These are phyloP conservation scores for Rhinolophus ferrumequinum DNA, from an alignment of 2,113 vertebrate genomes.

Conservation along the genomic window DNA sequence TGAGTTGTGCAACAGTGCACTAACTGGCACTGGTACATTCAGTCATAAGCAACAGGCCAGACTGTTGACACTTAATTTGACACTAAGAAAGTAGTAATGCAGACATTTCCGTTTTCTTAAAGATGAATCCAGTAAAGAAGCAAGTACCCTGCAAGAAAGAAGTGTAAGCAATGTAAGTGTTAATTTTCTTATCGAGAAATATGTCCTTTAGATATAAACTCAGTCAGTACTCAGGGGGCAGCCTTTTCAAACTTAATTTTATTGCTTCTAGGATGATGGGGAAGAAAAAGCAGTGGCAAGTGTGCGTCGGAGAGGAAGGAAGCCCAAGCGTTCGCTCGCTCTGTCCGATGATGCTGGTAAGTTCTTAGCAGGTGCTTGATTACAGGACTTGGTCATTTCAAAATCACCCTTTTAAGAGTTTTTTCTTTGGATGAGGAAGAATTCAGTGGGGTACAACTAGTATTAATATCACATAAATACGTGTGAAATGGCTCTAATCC, in stretches of 20 bases:
- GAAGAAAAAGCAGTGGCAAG: slow-evolving; percentile 75
- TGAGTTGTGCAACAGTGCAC: neutral
- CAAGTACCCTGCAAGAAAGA: slow-evolving; percentile 63
- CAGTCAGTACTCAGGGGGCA: neutral
- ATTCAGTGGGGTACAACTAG: slow-evolving; percentile 74
- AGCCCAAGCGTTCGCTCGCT: slow-evolving; percentile 78
- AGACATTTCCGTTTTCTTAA: slow-evolving; percentile 72
- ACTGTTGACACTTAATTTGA: neutral
- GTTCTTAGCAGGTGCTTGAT: neutral
- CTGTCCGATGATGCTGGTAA: slow-evolving; percentile 89
- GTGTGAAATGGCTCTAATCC: slow-evolving; percentile 85
- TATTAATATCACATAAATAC: slow-evolving; percentile 84
- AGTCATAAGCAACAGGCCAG: neutral
- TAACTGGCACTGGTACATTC: neutral
- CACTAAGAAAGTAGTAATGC: neutral
- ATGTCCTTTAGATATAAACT: neutral
- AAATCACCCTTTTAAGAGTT: slow-evolving; percentile 71
- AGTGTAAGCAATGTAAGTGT: slow-evolving; percentile 82
- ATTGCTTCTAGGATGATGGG: slow-evolving; percentile 78
- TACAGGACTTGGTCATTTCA: neutral
- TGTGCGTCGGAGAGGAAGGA: slow-evolving; percentile 85
- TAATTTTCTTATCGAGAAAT: neutral
- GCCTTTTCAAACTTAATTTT: neutral
- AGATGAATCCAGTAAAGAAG: slow-evolving; percentile 81
- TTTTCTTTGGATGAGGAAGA: slow-evolving; percentile 72